Conservation (phyloP, 2,888 invertebrate genomes). For the Folsomia candida region DNA sequence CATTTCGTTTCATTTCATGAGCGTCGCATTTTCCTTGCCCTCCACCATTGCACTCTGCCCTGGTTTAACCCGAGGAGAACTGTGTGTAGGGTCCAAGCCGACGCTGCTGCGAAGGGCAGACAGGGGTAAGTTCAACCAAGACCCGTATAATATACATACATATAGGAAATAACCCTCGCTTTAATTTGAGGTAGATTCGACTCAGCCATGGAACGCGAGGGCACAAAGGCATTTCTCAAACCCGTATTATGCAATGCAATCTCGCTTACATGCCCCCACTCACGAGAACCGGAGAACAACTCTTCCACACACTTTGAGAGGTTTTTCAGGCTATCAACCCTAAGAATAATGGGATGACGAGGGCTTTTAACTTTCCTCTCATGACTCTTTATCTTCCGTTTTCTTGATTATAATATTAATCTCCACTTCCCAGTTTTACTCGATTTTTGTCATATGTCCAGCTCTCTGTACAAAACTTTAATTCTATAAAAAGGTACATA, state of each 20-base stretch:
- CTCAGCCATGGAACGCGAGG: background rate
- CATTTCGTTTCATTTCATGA: conserved; percentile 17
- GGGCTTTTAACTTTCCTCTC: conserved; percentile 3
- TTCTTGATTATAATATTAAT: no score
- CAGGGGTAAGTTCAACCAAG: background rate
- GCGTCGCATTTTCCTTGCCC: background rate
- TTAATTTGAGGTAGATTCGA: conserved; percentile 7
- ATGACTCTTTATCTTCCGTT: background rate
- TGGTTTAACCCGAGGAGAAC: background rate
- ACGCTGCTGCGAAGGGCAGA: no score
- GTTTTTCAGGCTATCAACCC: conserved; percentile 1
- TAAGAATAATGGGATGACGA: conserved; percentile 8
- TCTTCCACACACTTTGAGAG: background rate
- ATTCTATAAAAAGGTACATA: no score
- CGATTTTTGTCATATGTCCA: no score
- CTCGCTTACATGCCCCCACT: background rate
- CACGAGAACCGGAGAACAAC: conserved; percentile 1
- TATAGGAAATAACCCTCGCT: conserved; percentile 2
- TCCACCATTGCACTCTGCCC: background rate
- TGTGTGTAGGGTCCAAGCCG: background rate
- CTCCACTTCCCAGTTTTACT: no score
- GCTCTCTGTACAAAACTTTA: no score
- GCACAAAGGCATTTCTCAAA: background rate
- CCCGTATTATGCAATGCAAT: background rate
- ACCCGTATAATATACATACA: background rate